Evolutionary conservation across 2,888 invertebrate genomes (phyloP).

Genomic region (Cremastinae sp.): DNA sequence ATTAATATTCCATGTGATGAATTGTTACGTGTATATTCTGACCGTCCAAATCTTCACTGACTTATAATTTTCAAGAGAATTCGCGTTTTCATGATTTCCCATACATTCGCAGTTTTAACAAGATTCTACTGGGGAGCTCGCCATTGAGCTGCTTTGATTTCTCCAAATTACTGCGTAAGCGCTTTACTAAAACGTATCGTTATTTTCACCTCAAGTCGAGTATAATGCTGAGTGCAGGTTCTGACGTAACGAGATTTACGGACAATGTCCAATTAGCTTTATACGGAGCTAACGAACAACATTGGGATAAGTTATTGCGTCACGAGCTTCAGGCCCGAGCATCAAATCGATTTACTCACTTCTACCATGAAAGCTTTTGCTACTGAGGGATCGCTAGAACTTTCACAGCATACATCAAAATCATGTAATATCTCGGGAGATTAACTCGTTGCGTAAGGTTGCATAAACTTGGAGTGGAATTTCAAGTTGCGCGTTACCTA

Average conservation of each 20-base stretch:
- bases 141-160: background rate
- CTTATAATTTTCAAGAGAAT: background rate
- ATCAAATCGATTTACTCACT: slow-evolving; percentile 25
- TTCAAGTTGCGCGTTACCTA: background rate
- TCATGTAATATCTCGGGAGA: slow-evolving; percentile 45
- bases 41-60: background rate
- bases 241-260: slow-evolving; percentile 1
- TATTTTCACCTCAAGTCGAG: background rate
- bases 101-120: slow-evolving; percentile 13
- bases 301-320: slow-evolving; percentile 14
- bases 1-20: slow-evolving; percentile 25
- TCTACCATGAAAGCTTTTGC: slow-evolving; percentile 23
- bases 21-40: background rate
- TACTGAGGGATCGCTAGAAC: slow-evolving; percentile 9
- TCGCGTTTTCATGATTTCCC: background rate
- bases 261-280: slow-evolving; percentile 32
- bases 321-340: slow-evolving; percentile 25
- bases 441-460: slow-evolving; percentile 38
- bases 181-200: background rate
- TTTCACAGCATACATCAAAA: slow-evolving; percentile 22
- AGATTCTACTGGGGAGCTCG: slow-evolving; percentile 6
- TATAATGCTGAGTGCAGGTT: background rate
- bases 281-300: slow-evolving; percentile 17
- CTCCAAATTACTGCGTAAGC: background rate
- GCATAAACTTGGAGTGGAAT: background rate